phyloP scores from a whole-genome alignment of 2,888 invertebrate species.

The Sipha maydis region DNA sequence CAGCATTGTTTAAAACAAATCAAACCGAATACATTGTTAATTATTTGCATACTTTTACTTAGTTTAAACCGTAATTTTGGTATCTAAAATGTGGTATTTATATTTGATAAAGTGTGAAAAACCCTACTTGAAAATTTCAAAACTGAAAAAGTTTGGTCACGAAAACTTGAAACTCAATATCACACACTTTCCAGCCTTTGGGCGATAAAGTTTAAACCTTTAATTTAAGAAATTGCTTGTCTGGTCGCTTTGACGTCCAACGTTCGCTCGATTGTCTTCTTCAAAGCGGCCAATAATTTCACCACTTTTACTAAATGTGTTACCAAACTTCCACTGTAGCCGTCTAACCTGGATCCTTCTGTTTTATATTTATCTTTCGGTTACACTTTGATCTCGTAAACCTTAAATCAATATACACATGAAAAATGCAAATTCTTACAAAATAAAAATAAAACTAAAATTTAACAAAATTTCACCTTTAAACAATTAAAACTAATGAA shows the following conservation, averaged over 20 bases:
- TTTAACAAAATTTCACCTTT: too few relatives aligned
- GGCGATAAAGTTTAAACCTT: conserved; percentile 18
- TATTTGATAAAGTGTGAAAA: neutral
- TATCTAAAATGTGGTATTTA: neutral
- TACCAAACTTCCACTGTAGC: neutral
- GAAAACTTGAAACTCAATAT: conserved; percentile 6
- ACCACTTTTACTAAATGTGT: conserved; percentile 16
- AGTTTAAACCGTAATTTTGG: neutral
- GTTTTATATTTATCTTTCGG: conserved; percentile 7
- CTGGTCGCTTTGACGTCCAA: conserved; percentile 15
- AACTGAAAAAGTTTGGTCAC: neutral
- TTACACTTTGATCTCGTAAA: conserved; percentile 20
- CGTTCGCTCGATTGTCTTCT: neutral
- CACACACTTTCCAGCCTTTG: neutral
- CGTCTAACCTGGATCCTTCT: neutral
- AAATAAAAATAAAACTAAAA: neutral
- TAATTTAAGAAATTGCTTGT: conserved; percentile 17
- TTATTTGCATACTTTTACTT: neutral
- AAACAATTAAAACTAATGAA: too few relatives aligned
- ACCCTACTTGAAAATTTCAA: neutral
- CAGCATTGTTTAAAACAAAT: neutral
- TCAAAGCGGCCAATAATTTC: neutral
- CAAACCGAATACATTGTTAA: neutral
- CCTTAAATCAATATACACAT: neutral
- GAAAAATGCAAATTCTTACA: neutral